Conservation (phyloP, 2,888 invertebrate genomes). For the Mamestra brassicae region DNA sequence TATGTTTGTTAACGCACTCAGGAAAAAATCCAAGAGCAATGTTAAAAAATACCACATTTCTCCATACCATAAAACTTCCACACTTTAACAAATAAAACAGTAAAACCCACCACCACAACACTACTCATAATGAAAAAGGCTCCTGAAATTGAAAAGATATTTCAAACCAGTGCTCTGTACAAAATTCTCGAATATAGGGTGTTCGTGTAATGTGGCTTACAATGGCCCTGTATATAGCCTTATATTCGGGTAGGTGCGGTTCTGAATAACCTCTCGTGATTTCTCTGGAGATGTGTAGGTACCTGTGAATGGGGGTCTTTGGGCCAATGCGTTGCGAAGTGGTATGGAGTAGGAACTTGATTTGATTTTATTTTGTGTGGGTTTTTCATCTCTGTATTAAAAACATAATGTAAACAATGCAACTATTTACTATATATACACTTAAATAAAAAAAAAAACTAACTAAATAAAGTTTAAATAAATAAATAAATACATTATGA, state of each 20-base stretch:
- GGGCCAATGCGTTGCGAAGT: constrained; percentile 71
- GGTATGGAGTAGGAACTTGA: constrained; percentile 54
- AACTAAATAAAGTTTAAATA: too few relatives aligned
- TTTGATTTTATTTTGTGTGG: constrained; percentile 1
- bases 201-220: constrained; percentile 70
- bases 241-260: constrained; percentile 66
- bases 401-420: too few relatives aligned
- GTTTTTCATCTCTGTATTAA: neutral
- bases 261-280: constrained; percentile 81
- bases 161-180: constrained; percentile 50
- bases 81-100: constrained; percentile 13
- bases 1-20: too few relatives aligned
- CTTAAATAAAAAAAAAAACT: too few relatives aligned
- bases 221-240: constrained; percentile 63
- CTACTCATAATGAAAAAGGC: constrained; percentile 38
- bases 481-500: too few relatives aligned
- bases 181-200: constrained; percentile 65
- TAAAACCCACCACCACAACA: constrained; percentile 10
- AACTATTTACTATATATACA: too few relatives aligned
- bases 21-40: too few relatives aligned
- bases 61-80: neutral
- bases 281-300: constrained; percentile 73
- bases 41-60: too few relatives aligned
- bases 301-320: constrained; percentile 77
- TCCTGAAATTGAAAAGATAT: constrained; percentile 59